Conservation (phyloP, 37 sponge, comb jelly and placozoan genomes). For the Chondrosia reniformis region DNA sequence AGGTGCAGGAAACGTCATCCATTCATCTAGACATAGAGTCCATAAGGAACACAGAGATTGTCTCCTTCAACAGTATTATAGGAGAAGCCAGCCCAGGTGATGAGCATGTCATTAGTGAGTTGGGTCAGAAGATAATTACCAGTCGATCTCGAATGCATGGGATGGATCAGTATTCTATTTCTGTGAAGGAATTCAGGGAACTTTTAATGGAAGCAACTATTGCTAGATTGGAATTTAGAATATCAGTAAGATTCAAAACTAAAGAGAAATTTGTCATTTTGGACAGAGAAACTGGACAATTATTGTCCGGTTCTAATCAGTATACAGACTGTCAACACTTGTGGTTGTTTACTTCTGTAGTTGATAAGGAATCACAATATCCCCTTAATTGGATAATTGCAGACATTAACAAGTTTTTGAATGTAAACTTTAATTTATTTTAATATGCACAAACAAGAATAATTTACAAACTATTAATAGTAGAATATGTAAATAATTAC, state of each 20-base stretch:
- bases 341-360: conserved; percentile 40
- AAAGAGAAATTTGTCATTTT: conserved; percentile 35
- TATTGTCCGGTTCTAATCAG: conserved; percentile 23
- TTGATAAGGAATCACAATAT: conserved; percentile 25
- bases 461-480: no score
- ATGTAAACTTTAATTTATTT: no score
- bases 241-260: conserved; percentile 31
- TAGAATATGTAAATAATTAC: no score
- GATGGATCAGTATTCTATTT: conserved; percentile 4
- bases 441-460: no score
- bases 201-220: conserved; percentile 32
- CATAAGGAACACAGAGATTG: conserved; percentile 4
- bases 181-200: conserved; percentile 23
- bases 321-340: conserved; percentile 24
- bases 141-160: conserved; percentile 20
- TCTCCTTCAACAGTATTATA: conserved; percentile 5
- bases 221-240: conserved; percentile 34
- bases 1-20: not conserved
- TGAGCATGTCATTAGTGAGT: conserved; percentile 38
- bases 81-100: conserved; percentile 44
- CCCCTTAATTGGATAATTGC: conserved; percentile 48
- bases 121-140: conserved; percentile 52
- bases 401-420: conserved; percentile 50
- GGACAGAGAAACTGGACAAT: not conserved
- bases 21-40: conserved; percentile 35